Evolutionary conservation across 92 coral and sea anemone species (phyloP).

Genomic region (Hydrozoanthus gracilis): DNA sequence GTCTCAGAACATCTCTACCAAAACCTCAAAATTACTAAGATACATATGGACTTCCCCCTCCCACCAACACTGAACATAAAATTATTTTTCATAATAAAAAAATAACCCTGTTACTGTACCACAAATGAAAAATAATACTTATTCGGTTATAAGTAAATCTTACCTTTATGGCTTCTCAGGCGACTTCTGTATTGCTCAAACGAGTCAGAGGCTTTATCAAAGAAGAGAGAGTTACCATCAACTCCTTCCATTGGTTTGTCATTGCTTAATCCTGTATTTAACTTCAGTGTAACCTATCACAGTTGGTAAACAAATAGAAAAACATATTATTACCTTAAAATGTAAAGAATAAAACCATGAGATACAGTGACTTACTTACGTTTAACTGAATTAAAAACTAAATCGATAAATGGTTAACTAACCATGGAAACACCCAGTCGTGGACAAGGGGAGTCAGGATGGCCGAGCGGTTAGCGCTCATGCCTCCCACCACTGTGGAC

Average conservation of each 20-base stretch:
- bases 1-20: no score
- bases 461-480: no score
- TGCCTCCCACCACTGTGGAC: no score
- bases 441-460: no score
- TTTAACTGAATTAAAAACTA: no score
- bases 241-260: slow-evolving; percentile 3
- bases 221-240: slow-evolving; percentile 26
- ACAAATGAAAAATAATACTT: not conserved
- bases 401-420: no score
- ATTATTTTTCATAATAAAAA: not conserved
- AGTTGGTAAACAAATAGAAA: not conserved
- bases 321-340: not conserved
- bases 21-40: no score
- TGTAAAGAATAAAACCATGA: not conserved
- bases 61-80: no score
- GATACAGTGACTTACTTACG: not conserved
- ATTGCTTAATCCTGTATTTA: slow-evolving; percentile 16
- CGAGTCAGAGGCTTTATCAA: slow-evolving; percentile 27
- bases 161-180: slow-evolving; percentile 38
- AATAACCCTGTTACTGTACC: not conserved
- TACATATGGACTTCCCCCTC: no score
- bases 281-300: slow-evolving; percentile 29
- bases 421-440: no score
- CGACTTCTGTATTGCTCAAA: slow-evolving; percentile 15
- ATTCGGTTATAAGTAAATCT: not conserved